Percentiles rank a stretch among this genome's conserved stretches.
These are phyloP conservation scores for Bombus sylvicola DNA, from an alignment of 1,140 invertebrate species.

Conservation along the genomic window DNA sequence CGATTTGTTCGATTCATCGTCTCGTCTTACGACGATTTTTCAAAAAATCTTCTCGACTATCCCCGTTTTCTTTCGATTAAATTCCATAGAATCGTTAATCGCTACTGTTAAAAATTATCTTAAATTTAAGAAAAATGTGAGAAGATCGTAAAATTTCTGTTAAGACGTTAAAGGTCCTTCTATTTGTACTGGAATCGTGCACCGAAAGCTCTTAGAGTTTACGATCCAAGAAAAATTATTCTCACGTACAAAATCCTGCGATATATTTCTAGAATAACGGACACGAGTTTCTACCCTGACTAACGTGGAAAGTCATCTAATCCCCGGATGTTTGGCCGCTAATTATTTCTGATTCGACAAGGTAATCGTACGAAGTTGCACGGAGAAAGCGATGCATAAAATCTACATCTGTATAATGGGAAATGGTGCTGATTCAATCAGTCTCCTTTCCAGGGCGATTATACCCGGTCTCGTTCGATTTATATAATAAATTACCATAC, in stretches of 20 bases:
- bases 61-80: background rate
- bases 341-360: slow-evolving; percentile 7
- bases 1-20: too few species aligned
- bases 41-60: too few species aligned
- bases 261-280: background rate
- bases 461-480: background rate
- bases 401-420: background rate
- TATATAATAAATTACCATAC: background rate
- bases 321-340: background rate
- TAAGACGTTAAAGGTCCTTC: too few species aligned
- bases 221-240: background rate
- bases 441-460: background rate
- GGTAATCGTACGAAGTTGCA: background rate
- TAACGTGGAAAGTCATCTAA: background rate
- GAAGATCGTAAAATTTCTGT: background rate
- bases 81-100: background rate
- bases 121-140: background rate
- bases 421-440: background rate
- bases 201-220: background rate
- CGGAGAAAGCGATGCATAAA: slow-evolving; percentile 16
- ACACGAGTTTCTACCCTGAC: too few species aligned
- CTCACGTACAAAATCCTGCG: background rate
- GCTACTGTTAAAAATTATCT: rapidly evolving
- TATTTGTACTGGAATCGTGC: too few species aligned
- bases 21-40: too few species aligned